Conservation (phyloP, 2,797 vertebrate species). For the Peromyscus melanophrys region DNA sequence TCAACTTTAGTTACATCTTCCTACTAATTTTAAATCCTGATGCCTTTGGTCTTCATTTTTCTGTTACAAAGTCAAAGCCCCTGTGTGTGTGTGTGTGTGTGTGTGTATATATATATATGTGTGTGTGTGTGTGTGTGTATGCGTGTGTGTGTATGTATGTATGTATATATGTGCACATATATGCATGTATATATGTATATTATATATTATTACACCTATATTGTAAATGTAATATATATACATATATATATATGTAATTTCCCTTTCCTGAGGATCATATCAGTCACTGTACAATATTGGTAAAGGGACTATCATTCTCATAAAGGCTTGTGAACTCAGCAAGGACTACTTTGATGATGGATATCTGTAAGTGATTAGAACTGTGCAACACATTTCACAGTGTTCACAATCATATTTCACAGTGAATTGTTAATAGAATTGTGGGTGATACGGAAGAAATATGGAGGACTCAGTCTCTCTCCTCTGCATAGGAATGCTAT, state of each 20-base stretch:
- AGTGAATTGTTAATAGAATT: not conserved
- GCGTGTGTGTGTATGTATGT: too few relatives aligned
- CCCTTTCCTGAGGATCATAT: not conserved
- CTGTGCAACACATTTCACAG: not conserved
- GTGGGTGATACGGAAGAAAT: not conserved
- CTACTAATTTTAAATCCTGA: not conserved
- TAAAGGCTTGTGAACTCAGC: conserved; percentile 34
- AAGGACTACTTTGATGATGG: not conserved
- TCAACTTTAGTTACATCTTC: not conserved
- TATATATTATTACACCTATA: not conserved
- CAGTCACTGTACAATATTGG: not conserved
- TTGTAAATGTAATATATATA: too few relatives aligned
- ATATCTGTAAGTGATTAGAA: not conserved
- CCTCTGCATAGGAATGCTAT: not conserved
- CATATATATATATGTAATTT: not conserved
- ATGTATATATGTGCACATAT: too few relatives aligned
- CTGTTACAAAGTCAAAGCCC: not conserved
- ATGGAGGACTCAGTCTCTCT: not conserved
- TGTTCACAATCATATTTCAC: not conserved
- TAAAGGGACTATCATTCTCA: not conserved
- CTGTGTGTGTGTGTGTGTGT: too few relatives aligned
- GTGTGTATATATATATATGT: too few relatives aligned
- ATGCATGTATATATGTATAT: too few relatives aligned
- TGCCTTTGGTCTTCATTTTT: not conserved
- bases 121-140: too few relatives aligned